Conservation (phyloP, 2,888 invertebrate species). For the Galerucella calmariensis region DNA sequence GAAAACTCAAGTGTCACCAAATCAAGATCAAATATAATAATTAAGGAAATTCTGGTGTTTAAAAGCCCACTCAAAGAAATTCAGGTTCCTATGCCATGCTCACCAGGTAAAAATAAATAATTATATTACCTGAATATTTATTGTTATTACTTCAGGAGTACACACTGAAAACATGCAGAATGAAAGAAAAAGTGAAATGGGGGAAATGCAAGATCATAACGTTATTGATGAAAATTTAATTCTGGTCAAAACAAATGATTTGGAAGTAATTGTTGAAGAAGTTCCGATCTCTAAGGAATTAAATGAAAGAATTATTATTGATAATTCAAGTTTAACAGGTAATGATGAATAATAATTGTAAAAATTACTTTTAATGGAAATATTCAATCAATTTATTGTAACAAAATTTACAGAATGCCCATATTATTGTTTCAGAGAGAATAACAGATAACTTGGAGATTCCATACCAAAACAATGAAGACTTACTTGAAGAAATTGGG, state of each 20-base stretch:
- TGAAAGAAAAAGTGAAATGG: constrained; percentile 13
- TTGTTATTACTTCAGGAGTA: constrained; percentile 14
- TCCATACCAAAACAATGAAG: too few species aligned
- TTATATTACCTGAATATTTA: too few species aligned
- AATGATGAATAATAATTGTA: constrained; percentile 32
- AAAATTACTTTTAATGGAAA: constrained; percentile 19
- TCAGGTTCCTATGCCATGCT: background rate
- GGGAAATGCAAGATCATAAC: constrained; percentile 16
- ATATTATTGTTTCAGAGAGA: too few species aligned
- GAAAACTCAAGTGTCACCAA: constrained; percentile 1
- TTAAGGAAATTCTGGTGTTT: constrained; percentile 6
- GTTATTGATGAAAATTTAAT: background rate
- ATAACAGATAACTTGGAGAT: too few species aligned
- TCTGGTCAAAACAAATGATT: constrained; percentile 4
- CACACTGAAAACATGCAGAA: constrained; percentile 22
- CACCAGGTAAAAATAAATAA: too few species aligned
- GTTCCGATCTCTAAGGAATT: constrained; percentile 20
- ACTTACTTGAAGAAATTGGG: too few species aligned
- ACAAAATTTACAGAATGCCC: too few species aligned
- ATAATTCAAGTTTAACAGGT: background rate
- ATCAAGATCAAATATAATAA: too few species aligned
- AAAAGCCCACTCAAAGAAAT: constrained; percentile 11
- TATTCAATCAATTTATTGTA: too few species aligned
- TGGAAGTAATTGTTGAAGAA: constrained; percentile 27
- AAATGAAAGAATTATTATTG: constrained; percentile 16